Evolutionary conservation across 35 echinoderm and acorn worm species (phyloP).

Genomic region (Ptychodera flava): DNA sequence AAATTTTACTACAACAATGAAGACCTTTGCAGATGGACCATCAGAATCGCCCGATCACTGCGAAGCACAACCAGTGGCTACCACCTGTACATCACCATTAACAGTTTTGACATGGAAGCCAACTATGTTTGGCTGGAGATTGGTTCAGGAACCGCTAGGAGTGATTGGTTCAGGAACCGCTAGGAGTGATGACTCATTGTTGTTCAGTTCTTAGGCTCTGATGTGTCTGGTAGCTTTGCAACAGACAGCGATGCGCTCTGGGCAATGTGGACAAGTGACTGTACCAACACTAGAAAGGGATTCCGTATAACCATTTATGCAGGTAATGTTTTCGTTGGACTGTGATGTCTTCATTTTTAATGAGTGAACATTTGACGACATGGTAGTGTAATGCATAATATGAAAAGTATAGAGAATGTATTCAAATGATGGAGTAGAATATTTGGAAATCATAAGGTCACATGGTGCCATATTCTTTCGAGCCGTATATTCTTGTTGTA

Average conservation of each 20-base stretch:
- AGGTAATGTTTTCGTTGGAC: too few relatives aligned
- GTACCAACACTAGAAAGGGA: not conserved
- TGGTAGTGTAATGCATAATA: too few relatives aligned
- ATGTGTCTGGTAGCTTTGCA: not conserved
- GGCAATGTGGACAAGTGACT: not conserved
- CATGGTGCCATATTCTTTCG: too few relatives aligned
- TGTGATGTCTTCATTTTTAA: too few relatives aligned
- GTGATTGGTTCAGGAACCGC: not conserved
- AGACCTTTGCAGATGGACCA: slow-evolving; percentile 49
- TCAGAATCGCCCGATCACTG: slow-evolving; percentile 25
- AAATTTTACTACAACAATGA: slow-evolving; percentile 65
- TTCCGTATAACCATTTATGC: not conserved
- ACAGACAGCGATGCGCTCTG: not conserved
- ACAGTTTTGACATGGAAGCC: slow-evolving; percentile 56
- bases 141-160: not conserved
- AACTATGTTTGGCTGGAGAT: slow-evolving; percentile 47
- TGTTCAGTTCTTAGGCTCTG: not conserved
- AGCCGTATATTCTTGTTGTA: too few relatives aligned
- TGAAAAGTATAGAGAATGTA: too few relatives aligned
- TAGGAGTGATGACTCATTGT: too few relatives aligned
- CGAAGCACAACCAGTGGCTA: slow-evolving; percentile 14
- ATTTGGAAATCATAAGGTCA: too few relatives aligned
- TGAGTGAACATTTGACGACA: too few relatives aligned
- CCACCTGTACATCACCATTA: slow-evolving; percentile 26
- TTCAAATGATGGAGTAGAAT: too few relatives aligned